Base-by-base conservation (phyloP, 2,797 vertebrate species). In the Artibeus lituratus region DNA sequence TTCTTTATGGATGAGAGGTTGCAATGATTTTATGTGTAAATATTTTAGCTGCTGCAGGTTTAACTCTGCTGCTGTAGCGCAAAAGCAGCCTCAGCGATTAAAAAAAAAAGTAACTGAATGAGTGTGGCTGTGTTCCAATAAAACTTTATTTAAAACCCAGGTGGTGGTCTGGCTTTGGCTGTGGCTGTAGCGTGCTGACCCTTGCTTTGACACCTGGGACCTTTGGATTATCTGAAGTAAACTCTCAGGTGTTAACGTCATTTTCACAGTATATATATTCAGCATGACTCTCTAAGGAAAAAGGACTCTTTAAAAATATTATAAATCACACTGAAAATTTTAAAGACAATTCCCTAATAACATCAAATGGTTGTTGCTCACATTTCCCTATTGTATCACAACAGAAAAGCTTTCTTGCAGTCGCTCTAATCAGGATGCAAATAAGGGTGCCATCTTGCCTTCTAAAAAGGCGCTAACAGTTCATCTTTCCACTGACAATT, bases 151-250 rank as follows among this genome's bases (percentile, higher is more conserved):
- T 47, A 42, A 88, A 67, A 96, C 47, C 37, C 7, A 67, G 11
- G 53, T 53, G 26, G 53, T 2, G 12, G 49, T 88, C 67, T 80
- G 65, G 55, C 51, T 86, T 67, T 19, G 47, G 55, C 39, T 10
- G 10, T 6, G 9, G 21, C 39, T 32, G 3, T 8, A n/a, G 12
- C 8, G 39, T 12, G 29, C 42, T 57, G 49, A 89, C 19, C 53
- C 15, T 2, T 29, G 14, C 42, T 65, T 14, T 19, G 49, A 59
- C 1, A 2, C 16, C 62, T 32, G 32, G 16, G 21, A 5, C 82
- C 37, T 72, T 67, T 5, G 14, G 53, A 88, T 85, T 53, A 90
- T 87, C 29, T 76, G 44, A 91, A 87, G 83, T 59, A 65, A 94
- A 72, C 44, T 29, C 15, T 74, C 18, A 85, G 53, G 37, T 1